Base-by-base conservation (phyloP, 92 coral and sea anemone genomes). In the Muricea muricata region DNA sequence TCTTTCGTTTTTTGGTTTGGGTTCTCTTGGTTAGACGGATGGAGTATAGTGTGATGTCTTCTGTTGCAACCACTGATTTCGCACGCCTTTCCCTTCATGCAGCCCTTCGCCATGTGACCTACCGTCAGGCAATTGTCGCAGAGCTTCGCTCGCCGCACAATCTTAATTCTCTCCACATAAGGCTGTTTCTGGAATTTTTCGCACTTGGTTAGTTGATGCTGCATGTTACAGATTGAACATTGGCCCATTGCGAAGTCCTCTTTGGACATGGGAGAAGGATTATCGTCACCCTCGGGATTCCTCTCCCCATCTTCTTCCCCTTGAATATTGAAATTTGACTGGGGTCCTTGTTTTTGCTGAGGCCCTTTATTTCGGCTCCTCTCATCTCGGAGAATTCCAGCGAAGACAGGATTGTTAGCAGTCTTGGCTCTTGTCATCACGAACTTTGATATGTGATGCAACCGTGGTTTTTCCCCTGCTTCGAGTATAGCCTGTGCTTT, bases 371-470 rank as follows among this genome's bases (percentile, higher is more conserved):
- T 50, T 17, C 60, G 60, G 8, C 34, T 7, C 6, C 84, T 32
- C 21, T 11, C 37, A 13, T 48, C 25, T 31, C 73, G 83, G 1
- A 89, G 47, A 31, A 85, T 42, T 28, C 82, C 42, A 33, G 90
- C 92, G 73, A 89, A 89, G 18, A 89, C 87, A 9, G 92, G 90
- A 35, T 80, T 65, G 54, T 89, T 80, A 0, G 69, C 80, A 0
- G 83, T 80, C 70, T 86, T 67, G 2, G 90, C 92, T 18, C 48
- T 75, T 0, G 55, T 72, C 39, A 46, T 89, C 0, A 89, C 87
- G 45, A 89, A 85, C 72, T 74, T 50, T 2, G 90, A 41, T 6
- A 89, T 74, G 61, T 85, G 93, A 15, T 66, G 58, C 26, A 73
- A 61, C 7, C 42, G 79, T 7, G 89, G 26, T 39, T 73, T 54